Conservation (phyloP, 1,140 invertebrate genomes). For the Harpegnathos saltator region DNA sequence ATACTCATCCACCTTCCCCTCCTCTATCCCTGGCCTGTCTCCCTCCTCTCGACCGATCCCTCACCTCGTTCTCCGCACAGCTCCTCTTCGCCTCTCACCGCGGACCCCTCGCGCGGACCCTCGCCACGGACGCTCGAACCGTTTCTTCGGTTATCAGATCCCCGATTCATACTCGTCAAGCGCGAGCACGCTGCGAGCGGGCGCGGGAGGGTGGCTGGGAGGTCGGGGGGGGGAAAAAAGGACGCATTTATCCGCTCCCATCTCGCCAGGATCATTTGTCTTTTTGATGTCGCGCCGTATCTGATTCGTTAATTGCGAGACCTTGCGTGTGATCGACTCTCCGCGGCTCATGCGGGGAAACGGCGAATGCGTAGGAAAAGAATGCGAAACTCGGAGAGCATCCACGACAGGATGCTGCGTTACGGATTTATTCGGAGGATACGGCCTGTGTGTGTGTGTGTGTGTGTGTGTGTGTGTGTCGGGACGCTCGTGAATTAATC, state of each 20-base stretch:
- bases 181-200: conserved; percentile 62
- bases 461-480: neutral
- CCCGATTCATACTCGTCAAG: conserved; percentile 80
- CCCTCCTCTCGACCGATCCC: conserved; percentile 34
- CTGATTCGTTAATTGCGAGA: conserved; percentile 79
- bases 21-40: conserved; percentile 39
- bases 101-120: conserved; percentile 52
- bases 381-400: conserved; percentile 25
- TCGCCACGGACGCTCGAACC: conserved; percentile 68
- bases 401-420: neutral
- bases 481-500: conserved; percentile 29
- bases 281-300: conserved; percentile 79
- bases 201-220: conserved; percentile 53
- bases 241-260: conserved; percentile 73
- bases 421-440: conserved; percentile 3
- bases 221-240: conserved; percentile 67
- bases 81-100: conserved; percentile 33
- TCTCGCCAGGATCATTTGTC: conserved; percentile 76
- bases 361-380: conserved; percentile 29
- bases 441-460: too few species aligned
- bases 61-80: conserved; percentile 26
- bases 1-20: conserved; percentile 78
- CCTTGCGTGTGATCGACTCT: conserved; percentile 76
- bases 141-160: conserved; percentile 80
- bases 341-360: conserved; percentile 33